Conservation (phyloP, 2,888 invertebrate species). For the Polylopha cassiicola region DNA sequence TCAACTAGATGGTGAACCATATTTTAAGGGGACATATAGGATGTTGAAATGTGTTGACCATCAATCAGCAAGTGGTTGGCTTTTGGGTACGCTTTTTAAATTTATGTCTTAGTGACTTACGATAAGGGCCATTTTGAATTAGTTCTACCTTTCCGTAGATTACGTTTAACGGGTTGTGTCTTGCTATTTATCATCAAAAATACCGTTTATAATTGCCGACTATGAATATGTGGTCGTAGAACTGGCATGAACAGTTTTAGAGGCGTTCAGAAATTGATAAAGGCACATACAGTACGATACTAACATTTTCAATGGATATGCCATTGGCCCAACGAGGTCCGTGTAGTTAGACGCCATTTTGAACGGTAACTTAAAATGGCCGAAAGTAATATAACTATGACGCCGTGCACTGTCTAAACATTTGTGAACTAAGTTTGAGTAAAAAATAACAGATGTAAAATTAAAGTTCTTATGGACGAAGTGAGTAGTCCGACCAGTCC, state of each 20-base stretch:
- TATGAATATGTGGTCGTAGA: slow-evolving; percentile 6
- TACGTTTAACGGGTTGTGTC: slow-evolving; percentile 17
- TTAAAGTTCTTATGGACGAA: slow-evolving; percentile 53
- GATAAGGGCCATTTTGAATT: background rate
- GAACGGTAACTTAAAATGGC: slow-evolving; percentile 46
- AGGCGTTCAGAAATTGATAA: no score
- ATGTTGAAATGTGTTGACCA: slow-evolving; percentile 17
- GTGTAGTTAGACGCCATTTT: slow-evolving; percentile 66
- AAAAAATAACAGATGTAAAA: slow-evolving; percentile 28
- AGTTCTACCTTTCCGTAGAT: slow-evolving; percentile 11
- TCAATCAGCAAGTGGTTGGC: slow-evolving; percentile 13
- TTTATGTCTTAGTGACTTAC: no score
- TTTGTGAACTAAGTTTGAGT: slow-evolving; percentile 33
- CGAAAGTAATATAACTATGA: slow-evolving; percentile 24
- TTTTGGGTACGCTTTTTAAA: no score
- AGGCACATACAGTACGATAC: slow-evolving; percentile 39
- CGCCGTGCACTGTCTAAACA: slow-evolving; percentile 36
- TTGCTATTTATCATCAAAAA: slow-evolving; percentile 18
- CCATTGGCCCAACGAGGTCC: slow-evolving; percentile 60
- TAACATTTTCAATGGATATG: slow-evolving; percentile 66
- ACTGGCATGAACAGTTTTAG: no score
- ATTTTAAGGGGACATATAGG: slow-evolving; percentile 18
- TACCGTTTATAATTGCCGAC: slow-evolving; percentile 19
- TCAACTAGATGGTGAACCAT: no score
- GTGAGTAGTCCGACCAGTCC: slow-evolving; percentile 73